Percentiles rank a stretch among this genome's conserved stretches.
These are phyloP conservation scores for Mormyrops attenuatus DNA, from an alignment of 2,797 vertebrate species.

Conservation along the genomic window DNA sequence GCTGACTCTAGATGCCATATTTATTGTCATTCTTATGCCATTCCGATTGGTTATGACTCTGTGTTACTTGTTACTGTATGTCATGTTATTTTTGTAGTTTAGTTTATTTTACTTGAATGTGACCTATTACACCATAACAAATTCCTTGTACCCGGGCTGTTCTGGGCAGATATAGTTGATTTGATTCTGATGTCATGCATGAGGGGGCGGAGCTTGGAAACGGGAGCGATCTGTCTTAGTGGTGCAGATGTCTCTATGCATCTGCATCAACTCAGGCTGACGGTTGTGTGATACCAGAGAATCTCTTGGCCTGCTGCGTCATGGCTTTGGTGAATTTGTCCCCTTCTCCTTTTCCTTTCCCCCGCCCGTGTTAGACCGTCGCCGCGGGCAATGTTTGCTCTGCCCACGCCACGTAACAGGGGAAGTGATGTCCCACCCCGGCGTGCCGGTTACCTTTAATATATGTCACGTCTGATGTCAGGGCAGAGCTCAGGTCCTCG, in stretches of 20 bases:
- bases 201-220: background rate
- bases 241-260: background rate
- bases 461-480: constrained; percentile 86
- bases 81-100: background rate
- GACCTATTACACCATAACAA: background rate
- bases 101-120: background rate
- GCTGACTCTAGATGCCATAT: background rate
- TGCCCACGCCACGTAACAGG: background rate
- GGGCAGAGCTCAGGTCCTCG: constrained; percentile 76
- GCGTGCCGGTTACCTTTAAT: constrained; percentile 74
- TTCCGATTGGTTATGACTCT: background rate
- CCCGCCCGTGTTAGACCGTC: background rate
- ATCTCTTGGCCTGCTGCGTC: background rate
- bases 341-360: background rate
- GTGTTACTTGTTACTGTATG: background rate
- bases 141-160: background rate
- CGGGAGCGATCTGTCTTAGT: background rate
- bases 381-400: background rate
- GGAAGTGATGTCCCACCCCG: background rate
- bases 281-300: background rate
- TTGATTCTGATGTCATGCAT: background rate
- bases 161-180: background rate
- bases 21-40: background rate
- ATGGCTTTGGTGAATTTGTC: background rate
- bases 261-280: background rate